Evolutionary conservation across 1,140 invertebrate species (phyloP).

Genomic region (Hyles euphorbiae): DNA sequence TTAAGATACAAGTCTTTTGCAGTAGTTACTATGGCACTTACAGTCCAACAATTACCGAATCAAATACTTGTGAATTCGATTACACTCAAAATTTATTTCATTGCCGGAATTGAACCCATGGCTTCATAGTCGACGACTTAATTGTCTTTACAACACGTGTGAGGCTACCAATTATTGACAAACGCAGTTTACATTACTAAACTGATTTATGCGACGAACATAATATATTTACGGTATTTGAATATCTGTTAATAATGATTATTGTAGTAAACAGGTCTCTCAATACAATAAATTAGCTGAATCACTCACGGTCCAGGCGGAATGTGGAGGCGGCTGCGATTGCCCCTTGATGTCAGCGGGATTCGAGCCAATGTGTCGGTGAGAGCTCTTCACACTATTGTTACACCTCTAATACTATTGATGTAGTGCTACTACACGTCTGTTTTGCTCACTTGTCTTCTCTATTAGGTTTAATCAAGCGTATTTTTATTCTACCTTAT

Average conservation of each 20-base stretch:
- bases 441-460: background rate
- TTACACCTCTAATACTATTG: constrained; percentile 26
- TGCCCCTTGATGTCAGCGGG: constrained; percentile 25
- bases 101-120: too few species aligned
- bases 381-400: constrained; percentile 15
- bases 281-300: background rate
- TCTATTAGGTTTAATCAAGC: background rate
- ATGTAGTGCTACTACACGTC: constrained; percentile 14
- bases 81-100: too few species aligned
- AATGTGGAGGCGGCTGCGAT: constrained; percentile 13
- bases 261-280: too few species aligned
- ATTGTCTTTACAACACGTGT: too few species aligned
- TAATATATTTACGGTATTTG: background rate
- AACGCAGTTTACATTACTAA: too few species aligned
- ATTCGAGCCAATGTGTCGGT: background rate
- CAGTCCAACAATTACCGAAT: too few species aligned
- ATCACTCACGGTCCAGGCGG: constrained; percentile 18
- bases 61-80: too few species aligned
- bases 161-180: too few species aligned
- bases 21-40: too few species aligned
- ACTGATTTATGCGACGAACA: too few species aligned
- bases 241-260: background rate
- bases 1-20: too few species aligned
- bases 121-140: too few species aligned
- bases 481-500: background rate